A percentile compares a stretch with the other conserved stretches of the same genome.
phyloP scores from a whole-genome alignment of 2,113 vertebrate species.

The Dipodomys ordii region DNA sequence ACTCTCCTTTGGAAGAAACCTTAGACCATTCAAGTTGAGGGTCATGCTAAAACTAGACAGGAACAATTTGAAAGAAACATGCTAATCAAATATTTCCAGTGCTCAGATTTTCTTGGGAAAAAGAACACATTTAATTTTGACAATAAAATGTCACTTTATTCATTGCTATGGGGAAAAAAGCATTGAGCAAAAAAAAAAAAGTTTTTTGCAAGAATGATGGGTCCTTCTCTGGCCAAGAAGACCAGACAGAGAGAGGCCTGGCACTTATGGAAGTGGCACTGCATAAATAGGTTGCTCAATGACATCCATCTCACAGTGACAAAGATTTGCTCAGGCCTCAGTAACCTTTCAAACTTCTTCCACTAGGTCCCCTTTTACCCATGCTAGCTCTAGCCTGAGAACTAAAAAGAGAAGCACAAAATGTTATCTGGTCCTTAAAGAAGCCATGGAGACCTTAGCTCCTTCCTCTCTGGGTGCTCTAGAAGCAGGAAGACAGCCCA shows the following conservation, averaged over 20 bases:
- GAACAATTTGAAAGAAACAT: not conserved
- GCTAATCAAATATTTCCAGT: slow-evolving; percentile 2
- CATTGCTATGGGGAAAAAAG: slow-evolving; percentile 41
- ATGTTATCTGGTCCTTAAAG: not conserved
- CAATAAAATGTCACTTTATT: not conserved
- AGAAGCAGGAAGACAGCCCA: not conserved
- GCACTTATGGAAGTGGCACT: not conserved
- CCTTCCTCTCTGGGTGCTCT: not conserved
- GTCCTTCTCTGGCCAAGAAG: not conserved
- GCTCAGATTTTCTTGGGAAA: slow-evolving; percentile 41
- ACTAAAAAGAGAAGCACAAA: slow-evolving; percentile 4
- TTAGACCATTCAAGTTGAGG: not conserved
- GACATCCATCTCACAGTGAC: not conserved
- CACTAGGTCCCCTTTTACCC: not conserved
- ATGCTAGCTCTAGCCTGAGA: not conserved
- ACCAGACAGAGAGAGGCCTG: not conserved
- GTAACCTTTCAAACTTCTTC: not conserved
- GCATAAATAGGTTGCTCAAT: not conserved
- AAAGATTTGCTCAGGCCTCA: not conserved
- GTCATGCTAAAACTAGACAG: slow-evolving; percentile 16
- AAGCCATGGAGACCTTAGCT: not conserved
- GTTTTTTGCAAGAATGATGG: not conserved
- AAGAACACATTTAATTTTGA: slow-evolving; percentile 30
- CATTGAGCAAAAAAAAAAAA: slow-evolving; percentile 8
- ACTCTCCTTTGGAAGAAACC: not conserved